Conservation (phyloP, 2,797 vertebrate genomes). For the Hippopotamyrus pictus region DNA sequence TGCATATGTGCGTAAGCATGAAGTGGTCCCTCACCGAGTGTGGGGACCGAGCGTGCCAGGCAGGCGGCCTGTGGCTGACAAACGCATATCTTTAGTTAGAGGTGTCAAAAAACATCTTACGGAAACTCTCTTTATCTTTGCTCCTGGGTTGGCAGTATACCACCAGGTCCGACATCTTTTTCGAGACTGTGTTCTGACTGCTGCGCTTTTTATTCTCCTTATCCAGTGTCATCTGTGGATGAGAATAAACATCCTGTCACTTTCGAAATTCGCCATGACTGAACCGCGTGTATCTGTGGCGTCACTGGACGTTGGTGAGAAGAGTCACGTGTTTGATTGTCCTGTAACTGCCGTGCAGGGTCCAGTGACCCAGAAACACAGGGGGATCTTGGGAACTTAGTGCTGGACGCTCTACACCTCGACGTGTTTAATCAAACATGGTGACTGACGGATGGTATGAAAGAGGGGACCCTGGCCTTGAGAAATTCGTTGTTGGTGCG, state of each 20-base stretch:
- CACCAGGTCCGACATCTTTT: slow-evolving; percentile 91
- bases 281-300: background rate
- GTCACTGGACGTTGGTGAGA: background rate
- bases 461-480: slow-evolving; percentile 46
- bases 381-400: background rate
- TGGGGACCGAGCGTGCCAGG: background rate
- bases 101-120: slow-evolving; percentile 50
- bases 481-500: slow-evolving; percentile 71
- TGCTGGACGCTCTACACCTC: background rate
- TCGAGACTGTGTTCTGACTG: slow-evolving; percentile 75
- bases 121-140: slow-evolving; percentile 90
- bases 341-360: background rate
- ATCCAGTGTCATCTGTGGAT: slow-evolving; percentile 60
- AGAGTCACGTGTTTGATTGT: background rate
- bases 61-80: background rate
- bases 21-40: background rate
- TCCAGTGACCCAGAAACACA: background rate
- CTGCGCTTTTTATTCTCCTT: background rate
- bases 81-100: background rate
- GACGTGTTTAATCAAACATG: background rate
- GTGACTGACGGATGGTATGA: background rate
- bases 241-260: background rate
- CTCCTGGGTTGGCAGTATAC: slow-evolving; percentile 94
- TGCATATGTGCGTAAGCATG: background rate
- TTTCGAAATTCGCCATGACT: background rate